Conservation (phyloP, 1,140 invertebrate species). For the Ladona fulva region DNA sequence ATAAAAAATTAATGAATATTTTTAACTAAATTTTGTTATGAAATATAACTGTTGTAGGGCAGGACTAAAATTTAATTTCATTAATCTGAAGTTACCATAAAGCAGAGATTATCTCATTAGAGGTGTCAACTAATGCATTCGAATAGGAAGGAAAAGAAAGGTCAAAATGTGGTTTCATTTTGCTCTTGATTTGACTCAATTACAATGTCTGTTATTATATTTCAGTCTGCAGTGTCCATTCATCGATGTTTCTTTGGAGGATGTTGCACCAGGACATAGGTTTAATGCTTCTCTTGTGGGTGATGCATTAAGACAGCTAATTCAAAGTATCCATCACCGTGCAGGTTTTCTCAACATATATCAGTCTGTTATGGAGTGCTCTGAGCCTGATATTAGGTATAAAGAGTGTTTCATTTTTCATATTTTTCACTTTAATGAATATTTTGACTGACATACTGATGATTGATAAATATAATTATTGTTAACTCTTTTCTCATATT, state of each 20-base stretch:
- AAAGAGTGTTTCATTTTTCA: conserved; percentile 22
- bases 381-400: conserved; percentile 80
- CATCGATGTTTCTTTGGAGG: conserved; percentile 66
- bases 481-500: no score
- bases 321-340: conserved; percentile 63
- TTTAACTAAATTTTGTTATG: no score
- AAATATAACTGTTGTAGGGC: no score
- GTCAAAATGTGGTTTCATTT: background rate
- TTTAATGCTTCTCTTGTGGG: conserved; percentile 52
- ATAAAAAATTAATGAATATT: no score
- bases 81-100: no score
- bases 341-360: conserved; percentile 61
- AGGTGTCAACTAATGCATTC: no score
- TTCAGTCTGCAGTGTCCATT: conserved; percentile 76
- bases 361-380: conserved; percentile 63
- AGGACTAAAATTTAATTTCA: background rate
- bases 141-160: no score
- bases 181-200: conserved; percentile 9
- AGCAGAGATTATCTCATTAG: no score
- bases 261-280: conserved; percentile 39
- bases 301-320: conserved; percentile 62
- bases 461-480: background rate
- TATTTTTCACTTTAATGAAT: background rate
- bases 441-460: no score
- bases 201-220: conserved; percentile 17